These are phyloP conservation scores for Leucosticte australis DNA, from an alignment of 2,113 vertebrate species.

Conservation along the genomic window DNA sequence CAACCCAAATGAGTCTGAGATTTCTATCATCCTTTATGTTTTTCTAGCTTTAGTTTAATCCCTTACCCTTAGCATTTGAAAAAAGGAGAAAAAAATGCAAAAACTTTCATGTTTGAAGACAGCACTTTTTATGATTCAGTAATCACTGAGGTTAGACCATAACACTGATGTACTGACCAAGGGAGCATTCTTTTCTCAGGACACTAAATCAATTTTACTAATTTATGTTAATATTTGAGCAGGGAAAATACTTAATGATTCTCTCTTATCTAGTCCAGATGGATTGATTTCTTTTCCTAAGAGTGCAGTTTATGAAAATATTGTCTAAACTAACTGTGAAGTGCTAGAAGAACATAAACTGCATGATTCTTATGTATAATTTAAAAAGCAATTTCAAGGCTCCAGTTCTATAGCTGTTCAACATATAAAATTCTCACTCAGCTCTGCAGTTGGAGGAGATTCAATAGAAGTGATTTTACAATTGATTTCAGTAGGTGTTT, in stretches of 20 bases:
- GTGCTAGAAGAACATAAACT: slow-evolving; percentile 35
- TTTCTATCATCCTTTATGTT: not conserved
- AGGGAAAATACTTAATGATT: slow-evolving; percentile 12
- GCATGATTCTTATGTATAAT: slow-evolving; percentile 47
- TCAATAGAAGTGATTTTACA: slow-evolving; percentile 38
- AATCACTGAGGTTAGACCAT: not conserved
- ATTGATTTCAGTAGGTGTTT: slow-evolving; percentile 51
- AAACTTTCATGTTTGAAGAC: not conserved
- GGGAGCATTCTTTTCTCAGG: not conserved
- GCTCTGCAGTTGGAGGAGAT: slow-evolving; percentile 31
- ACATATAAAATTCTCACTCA: slow-evolving; percentile 47
- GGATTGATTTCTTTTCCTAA: slow-evolving; percentile 42
- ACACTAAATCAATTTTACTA: slow-evolving; percentile 13
- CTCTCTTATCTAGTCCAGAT: slow-evolving; percentile 19
- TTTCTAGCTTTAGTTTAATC: not conserved
- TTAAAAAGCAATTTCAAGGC: slow-evolving; percentile 49
- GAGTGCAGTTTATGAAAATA: slow-evolving; percentile 40
- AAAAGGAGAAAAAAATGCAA: not conserved
- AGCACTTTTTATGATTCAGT: not conserved
- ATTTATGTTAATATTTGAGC: slow-evolving; percentile 51
- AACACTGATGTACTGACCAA: not conserved
- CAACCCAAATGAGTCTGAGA: not conserved
- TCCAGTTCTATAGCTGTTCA: slow-evolving; percentile 33
- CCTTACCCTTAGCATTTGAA: not conserved
- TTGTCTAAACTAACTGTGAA: slow-evolving; percentile 45